These are phyloP conservation scores for Tupiocoris notatus DNA, from an alignment of 2,888 invertebrate species.

Conservation along the genomic window DNA sequence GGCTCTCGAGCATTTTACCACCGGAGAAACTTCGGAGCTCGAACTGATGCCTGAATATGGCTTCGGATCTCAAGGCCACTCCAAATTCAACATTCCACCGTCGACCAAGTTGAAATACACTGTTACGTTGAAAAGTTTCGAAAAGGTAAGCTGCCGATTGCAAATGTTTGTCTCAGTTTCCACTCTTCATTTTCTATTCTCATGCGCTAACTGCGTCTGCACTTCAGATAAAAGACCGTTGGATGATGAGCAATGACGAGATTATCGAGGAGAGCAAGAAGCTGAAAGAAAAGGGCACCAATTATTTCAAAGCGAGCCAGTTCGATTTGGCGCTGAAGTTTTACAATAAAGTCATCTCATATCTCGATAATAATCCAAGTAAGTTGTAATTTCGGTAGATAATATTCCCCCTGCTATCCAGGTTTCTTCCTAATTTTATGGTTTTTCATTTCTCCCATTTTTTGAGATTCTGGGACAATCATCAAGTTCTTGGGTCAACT, in stretches of 20 bases:
- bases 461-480: too few relatives aligned
- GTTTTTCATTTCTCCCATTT: too few relatives aligned
- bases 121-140: conserved; percentile 79
- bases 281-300: conserved; percentile 87
- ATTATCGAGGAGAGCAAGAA: conserved; percentile 77
- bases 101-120: conserved; percentile 76
- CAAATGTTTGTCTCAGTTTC: too few relatives aligned
- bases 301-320: conserved; percentile 80
- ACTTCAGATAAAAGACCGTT: conserved; percentile 68
- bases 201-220: too few relatives aligned
- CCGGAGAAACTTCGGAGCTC: conserved; percentile 73
- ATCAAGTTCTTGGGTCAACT: too few relatives aligned
- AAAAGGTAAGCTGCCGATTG: conserved; percentile 72
- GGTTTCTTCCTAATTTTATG: too few relatives aligned
- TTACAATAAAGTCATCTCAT: conserved; percentile 74
- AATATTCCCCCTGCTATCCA: too few relatives aligned
- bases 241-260: conserved; percentile 77
- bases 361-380: conserved; percentile 62
- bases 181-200: too few relatives aligned
- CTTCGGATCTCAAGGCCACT: conserved; percentile 70
- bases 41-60: conserved; percentile 76
- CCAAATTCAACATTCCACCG: conserved; percentile 72
- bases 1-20: conserved; percentile 76
- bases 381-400: too few relatives aligned
- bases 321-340: conserved; percentile 77